Evolutionary conservation across 2,888 invertebrate genomes (phyloP), one percentile per base, ranked within the genome.

Genomic region (Cantharis rustica): DNA sequence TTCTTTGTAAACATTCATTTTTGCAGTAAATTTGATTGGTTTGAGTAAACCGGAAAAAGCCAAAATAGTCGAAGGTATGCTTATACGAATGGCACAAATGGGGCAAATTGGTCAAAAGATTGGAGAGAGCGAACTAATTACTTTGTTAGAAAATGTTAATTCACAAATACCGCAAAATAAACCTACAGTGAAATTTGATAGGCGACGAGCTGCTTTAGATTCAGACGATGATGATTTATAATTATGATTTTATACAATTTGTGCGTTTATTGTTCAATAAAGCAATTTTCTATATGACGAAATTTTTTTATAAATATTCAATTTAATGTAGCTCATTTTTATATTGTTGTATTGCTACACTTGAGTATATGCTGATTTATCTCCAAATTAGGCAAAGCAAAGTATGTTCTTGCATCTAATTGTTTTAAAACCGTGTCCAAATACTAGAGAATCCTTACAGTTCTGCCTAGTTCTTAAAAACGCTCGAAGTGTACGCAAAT

Each of bases 21-120:
- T 91, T 91, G 16, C 88, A 97, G 97, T 99, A 85, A 98, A 97
- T 86, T 99, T 96, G 72, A 91, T 99, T 78, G 95, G 95, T 86
- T 89, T 98, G 69, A 96, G 97, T 80, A 98, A 97, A 89, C 99
- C 99, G 68, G 99, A 98, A 85, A 99, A 98, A 88, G 99, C 96
- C 10, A 92, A 93, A 86, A 95, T 96, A 94, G 94, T 99, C 74
- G 98, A 99, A 90, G 93, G 94, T 81, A 95, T 98, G 94, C 92
- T 99, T 82, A 91, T 98, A 78, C 93, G 94, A 85, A 98, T 99
- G 98, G 98, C 96, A 10, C 95, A 96, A 86, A 92, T 92, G 85
- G 98, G 98, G n/a, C 96, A 97, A 87, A 90, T 98, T 72, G 91
- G 92, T 75, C 93, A 92, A 62, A 96, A 94, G 90, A 92, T 98